These are phyloP conservation scores for Falco punctatus DNA, from an alignment of 2,113 vertebrate species.

Conservation along the genomic window DNA sequence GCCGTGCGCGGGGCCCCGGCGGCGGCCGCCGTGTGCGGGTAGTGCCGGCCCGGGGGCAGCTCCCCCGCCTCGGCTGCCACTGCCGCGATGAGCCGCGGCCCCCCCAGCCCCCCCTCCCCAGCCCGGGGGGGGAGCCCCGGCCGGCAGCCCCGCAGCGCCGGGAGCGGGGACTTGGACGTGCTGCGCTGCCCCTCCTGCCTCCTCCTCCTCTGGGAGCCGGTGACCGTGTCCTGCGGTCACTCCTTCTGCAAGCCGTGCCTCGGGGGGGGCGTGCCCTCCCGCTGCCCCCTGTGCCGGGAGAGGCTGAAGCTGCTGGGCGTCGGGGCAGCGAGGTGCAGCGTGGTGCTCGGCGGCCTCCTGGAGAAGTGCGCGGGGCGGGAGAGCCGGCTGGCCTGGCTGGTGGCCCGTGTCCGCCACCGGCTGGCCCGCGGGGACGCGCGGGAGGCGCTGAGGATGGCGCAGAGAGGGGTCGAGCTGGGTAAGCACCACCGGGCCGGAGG, in stretches of 20 bases:
- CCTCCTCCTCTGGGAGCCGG: constrained; percentile 82
- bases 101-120: background rate
- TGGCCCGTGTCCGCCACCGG: constrained; percentile 65
- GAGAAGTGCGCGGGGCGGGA: constrained; percentile 80
- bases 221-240: constrained; percentile 86
- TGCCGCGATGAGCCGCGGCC: background rate
- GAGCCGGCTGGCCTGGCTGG: constrained; percentile 61
- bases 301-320: constrained; percentile 70
- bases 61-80: background rate
- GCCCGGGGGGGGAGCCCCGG: background rate
- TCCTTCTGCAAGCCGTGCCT: constrained; percentile 85
- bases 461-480: constrained; percentile 79
- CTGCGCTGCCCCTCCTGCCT: constrained; percentile 83
- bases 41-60: background rate
- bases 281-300: constrained; percentile 80
- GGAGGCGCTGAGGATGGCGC: constrained; percentile 76
- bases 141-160: background rate
- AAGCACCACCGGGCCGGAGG: background rate
- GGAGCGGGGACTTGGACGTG: constrained; percentile 70
- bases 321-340: constrained; percentile 72
- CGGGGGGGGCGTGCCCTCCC: constrained; percentile 57
- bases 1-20: background rate
- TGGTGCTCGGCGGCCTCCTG: constrained; percentile 78
- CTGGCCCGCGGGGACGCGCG: constrained; percentile 69
- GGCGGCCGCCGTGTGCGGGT: background rate